Base-by-base conservation (phyloP, 2,888 invertebrate genomes). In the Eupithecia abbreviata region DNA sequence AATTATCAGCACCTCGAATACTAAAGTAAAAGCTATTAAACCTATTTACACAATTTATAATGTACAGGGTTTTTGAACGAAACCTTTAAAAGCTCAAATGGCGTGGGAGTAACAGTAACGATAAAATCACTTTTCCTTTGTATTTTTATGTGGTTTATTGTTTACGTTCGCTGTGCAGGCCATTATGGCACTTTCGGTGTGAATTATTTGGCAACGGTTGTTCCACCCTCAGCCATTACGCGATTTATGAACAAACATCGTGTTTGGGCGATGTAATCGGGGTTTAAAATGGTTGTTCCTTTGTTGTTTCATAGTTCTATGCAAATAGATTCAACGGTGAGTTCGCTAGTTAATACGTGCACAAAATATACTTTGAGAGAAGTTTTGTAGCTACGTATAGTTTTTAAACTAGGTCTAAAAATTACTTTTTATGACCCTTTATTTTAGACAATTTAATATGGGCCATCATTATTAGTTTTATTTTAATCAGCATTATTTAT, bases 141-240 rank as follows among this genome's bases (percentile, higher is more conserved):
- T 88, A 89, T 87, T 91, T 91, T 91, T 91, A 91, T 89, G 86
- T 88, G 87, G 85, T 89, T 90, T 91, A 92, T 93, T 93, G 92
- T 93, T 93, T 91, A 91, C 90, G 85, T 86, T 80, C 88, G 83
- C 85, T 84, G 86, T 85, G 81, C 84, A 82, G 85, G 84, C 91
- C 90, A 90, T 92, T 91, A 91, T 85, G 87, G 89, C 87, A 89
- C 89, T 92, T 90, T 89, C 84, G 84, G 87, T 85, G 90, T 93
- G 92, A 93, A 91, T 92, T 93, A 93, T 93, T 92, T 89, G 90
- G 89, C 90, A 91, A 91, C 87, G 89, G 89, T 85, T 83, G 86
- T 42, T 42, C 66, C 42, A 45, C 80, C 74, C 74, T 85, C 84
- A 83, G 89, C 91, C 92, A 90, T 91, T 92, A 91, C 84, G 81